These are phyloP conservation scores for Drosophila parvula DNA, from an alignment of 1,140 invertebrate genomes.

Conservation along the genomic window DNA sequence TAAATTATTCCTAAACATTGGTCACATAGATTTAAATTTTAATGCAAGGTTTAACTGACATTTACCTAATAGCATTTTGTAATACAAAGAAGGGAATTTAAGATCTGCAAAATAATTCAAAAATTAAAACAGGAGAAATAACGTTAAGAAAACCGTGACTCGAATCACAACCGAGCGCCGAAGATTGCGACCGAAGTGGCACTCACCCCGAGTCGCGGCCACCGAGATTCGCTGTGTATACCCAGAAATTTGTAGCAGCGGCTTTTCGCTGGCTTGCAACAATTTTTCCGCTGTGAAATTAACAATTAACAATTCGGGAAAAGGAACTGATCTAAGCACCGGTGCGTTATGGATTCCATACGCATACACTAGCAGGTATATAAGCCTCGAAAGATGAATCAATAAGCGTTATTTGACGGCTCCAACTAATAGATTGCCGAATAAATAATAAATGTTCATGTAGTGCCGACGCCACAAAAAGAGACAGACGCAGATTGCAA, in stretches of 20 bases:
- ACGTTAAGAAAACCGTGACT: constrained; percentile 5
- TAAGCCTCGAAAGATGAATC: background rate
- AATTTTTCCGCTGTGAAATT: constrained; percentile 19
- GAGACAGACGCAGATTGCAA: constrained; percentile 35
- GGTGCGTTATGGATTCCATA: constrained; percentile 3
- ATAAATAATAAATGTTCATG: constrained; percentile 46
- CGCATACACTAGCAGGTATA: constrained; percentile 22
- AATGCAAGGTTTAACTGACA: background rate
- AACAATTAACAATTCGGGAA: constrained; percentile 7
- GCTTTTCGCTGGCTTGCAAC: constrained; percentile 30
- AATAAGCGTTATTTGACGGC: background rate
- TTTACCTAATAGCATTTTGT: background rate
- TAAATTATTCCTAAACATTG: background rate
- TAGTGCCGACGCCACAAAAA: constrained; percentile 41
- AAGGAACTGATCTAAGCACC: background rate
- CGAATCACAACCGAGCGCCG: background rate
- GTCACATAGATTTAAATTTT: background rate
- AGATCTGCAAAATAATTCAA: background rate
- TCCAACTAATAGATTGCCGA: background rate
- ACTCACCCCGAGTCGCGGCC: background rate
- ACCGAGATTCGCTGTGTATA: constrained; percentile 25
- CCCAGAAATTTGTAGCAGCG: constrained; percentile 29
- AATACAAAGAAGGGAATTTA: accelerated
- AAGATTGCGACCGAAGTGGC: background rate
- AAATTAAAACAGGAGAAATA: background rate